These are phyloP conservation scores for Phyllotreta striolata DNA, from an alignment of 2,888 invertebrate genomes.

Conservation along the genomic window DNA sequence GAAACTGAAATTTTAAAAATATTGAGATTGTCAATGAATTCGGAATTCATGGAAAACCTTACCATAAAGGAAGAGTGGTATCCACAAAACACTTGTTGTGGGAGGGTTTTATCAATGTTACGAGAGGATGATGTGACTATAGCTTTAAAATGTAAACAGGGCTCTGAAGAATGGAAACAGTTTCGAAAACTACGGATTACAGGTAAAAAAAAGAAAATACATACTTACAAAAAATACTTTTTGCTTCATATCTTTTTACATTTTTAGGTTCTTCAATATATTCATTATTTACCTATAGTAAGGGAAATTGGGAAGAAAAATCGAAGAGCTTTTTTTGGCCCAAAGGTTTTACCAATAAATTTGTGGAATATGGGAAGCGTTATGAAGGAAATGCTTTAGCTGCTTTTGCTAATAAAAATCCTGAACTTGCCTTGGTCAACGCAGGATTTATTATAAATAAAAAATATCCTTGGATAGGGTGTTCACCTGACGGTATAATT, in stretches of 20 bases:
- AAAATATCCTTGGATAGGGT: too few relatives aligned
- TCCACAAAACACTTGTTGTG: conserved; percentile 2
- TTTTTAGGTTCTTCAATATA: too few relatives aligned
- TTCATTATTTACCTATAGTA: too few relatives aligned
- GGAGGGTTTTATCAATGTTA: not conserved
- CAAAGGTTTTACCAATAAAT: too few relatives aligned
- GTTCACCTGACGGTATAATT: too few relatives aligned
- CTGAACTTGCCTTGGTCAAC: conserved; percentile 3
- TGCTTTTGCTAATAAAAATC: not conserved
- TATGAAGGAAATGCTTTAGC: too few relatives aligned
- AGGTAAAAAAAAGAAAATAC: conserved; percentile 2
- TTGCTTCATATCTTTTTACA: too few relatives aligned
- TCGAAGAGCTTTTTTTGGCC: too few relatives aligned
- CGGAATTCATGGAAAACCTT: conserved; percentile 1
- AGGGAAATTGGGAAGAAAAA: too few relatives aligned
- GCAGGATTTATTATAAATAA: conserved; percentile 18
- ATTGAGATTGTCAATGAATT: not conserved
- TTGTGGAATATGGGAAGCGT: too few relatives aligned
- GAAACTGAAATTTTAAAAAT: not conserved
- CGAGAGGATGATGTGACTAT: not conserved
- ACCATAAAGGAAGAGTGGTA: not conserved
- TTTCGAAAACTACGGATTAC: conserved; percentile 7
- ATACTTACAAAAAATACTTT: not conserved
- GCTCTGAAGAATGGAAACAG: conserved; percentile 10
- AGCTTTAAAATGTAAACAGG: not conserved